These are phyloP conservation scores for Tetheella fluctuosa DNA, from an alignment of 2,888 invertebrate species.

Conservation along the genomic window DNA sequence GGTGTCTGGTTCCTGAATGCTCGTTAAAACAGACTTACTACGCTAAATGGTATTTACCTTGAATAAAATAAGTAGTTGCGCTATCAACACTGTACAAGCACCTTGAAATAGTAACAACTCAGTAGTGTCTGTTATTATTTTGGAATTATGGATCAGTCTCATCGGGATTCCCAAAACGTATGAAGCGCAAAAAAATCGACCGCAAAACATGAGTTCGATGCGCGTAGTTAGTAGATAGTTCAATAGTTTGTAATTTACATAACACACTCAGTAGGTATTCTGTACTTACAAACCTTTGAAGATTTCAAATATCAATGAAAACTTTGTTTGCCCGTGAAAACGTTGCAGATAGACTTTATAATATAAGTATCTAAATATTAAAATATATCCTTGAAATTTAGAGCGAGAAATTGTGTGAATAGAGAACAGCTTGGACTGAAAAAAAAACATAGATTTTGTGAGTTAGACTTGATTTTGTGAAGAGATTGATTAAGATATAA, in stretches of 20 bases:
- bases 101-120: constrained; percentile 14
- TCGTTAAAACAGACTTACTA: background rate
- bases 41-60: background rate
- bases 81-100: constrained; percentile 14
- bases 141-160: constrained; percentile 46
- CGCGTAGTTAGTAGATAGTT: constrained; percentile 29
- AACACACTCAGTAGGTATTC: constrained; percentile 12
- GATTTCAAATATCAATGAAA: too few species aligned
- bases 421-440: too few species aligned
- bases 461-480: too few species aligned
- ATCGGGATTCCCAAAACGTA: constrained; percentile 62
- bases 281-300: background rate
- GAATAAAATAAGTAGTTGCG: background rate
- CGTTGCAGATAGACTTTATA: too few species aligned
- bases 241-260: too few species aligned
- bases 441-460: too few species aligned
- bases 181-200: constrained; percentile 54
- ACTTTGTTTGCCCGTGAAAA: too few species aligned
- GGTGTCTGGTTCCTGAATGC: background rate
- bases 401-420: too few species aligned
- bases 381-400: too few species aligned
- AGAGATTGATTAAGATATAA: too few species aligned
- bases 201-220: constrained; percentile 56
- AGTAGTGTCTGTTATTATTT: constrained; percentile 35
- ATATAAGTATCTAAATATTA: too few species aligned